Conservation (phyloP, 2,797 vertebrate genomes). For the Typhlichthys eigenmanni region DNA sequence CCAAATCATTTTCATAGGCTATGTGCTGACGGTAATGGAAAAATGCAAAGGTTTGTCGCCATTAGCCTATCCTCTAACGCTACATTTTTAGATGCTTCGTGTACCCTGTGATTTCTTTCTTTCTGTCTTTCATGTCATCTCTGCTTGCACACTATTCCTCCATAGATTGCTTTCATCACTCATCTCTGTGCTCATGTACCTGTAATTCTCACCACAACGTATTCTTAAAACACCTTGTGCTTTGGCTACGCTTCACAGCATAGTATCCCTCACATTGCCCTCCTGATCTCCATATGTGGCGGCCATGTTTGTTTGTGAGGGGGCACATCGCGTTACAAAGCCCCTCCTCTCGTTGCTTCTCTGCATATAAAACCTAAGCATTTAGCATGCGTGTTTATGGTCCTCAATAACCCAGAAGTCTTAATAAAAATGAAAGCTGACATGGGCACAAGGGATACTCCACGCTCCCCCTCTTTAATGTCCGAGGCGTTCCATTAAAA, state of each 20-base stretch:
- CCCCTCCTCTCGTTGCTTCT: constrained; percentile 53
- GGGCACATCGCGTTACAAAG: constrained; percentile 59
- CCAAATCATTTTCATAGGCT: too few species aligned
- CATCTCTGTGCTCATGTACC: too few species aligned
- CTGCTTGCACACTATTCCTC: too few species aligned
- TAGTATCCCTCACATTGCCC: constrained; percentile 35
- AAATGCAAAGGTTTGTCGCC: too few species aligned
- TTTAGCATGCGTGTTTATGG: constrained; percentile 82
- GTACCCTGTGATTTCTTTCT: too few species aligned
- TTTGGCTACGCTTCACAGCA: constrained; percentile 22
- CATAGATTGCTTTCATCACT: too few species aligned
- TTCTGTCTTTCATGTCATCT: too few species aligned
- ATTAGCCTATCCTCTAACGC: too few species aligned
- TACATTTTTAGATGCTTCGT: too few species aligned
- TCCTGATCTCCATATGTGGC: constrained; percentile 29
- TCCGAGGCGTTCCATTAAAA: constrained; percentile 84
- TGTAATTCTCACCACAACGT: not conserved
- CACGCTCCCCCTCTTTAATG: constrained; percentile 80
- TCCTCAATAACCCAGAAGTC: constrained; percentile 83
- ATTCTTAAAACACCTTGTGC: constrained; percentile 27
- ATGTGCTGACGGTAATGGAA: too few species aligned
- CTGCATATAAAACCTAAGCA: constrained; percentile 71
- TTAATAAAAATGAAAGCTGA: constrained; percentile 86
- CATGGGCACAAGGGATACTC: constrained; percentile 81
- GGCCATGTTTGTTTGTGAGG: constrained; percentile 52